phyloP scores from a whole-genome alignment of 2,113 vertebrate species.

The Zosterops borbonicus region DNA sequence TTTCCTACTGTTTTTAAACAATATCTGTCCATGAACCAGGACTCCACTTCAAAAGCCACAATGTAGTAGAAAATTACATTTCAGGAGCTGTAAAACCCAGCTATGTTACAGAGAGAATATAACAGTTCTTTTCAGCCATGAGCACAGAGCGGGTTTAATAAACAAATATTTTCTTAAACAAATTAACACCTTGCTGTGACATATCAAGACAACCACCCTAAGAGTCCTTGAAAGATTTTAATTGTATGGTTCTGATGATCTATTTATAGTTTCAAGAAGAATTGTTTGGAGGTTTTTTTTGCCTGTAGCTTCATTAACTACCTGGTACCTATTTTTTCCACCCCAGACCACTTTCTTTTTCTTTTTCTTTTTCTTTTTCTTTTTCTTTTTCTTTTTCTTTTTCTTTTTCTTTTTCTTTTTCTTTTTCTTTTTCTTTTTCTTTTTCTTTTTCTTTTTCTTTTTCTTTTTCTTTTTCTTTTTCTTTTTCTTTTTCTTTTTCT shows the following conservation, averaged over 20 bases:
- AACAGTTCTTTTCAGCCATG: neutral
- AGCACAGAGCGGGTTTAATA: neutral
- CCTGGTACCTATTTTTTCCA: neutral
- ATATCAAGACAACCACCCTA: neutral
- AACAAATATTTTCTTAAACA: neutral
- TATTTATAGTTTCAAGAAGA: neutral
- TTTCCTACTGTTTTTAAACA: neutral
- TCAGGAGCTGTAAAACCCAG: accelerated
- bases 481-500: no score
- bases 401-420: neutral
- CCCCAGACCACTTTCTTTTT: neutral
- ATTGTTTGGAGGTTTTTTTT: neutral
- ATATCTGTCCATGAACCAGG: neutral
- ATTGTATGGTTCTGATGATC: neutral
- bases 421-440: neutral
- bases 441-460: no score
- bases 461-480: no score
- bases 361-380: no score
- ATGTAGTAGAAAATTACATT: neutral
- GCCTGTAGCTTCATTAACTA: neutral
- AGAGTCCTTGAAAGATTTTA: neutral
- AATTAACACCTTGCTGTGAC: neutral
- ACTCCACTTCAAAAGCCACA: neutral
- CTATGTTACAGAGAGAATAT: neutral
- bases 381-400: no score